A percentile compares a stretch with the other conserved stretches of the same genome.
phyloP scores from a whole-genome alignment of 2,888 invertebrate species.

The Cerceris rybyensis region DNA sequence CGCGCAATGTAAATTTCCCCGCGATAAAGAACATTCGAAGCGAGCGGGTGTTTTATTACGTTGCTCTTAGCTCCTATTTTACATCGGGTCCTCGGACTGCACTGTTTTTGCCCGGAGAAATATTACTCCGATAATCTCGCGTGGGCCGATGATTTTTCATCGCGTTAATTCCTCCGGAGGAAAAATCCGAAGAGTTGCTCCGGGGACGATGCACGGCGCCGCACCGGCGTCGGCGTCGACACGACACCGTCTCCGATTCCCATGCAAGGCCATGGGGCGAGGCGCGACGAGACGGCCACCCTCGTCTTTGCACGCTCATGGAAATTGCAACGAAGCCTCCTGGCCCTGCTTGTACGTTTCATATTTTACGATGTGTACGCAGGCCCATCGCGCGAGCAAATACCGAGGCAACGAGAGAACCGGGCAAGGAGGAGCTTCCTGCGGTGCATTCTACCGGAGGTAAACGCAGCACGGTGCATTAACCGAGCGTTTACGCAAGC shows the following conservation, averaged over 20 bases:
- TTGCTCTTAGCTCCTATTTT: background rate
- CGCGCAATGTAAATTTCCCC: conserved; percentile 28
- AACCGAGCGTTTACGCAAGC: conserved; percentile 53
- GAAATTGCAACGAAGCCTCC: conserved; percentile 55
- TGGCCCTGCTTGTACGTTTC: conserved; percentile 53
- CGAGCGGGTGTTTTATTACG: background rate
- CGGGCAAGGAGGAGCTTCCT: conserved; percentile 30
- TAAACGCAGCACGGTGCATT: conserved; percentile 40
- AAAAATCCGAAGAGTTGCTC: no score
- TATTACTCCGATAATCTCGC: no score
- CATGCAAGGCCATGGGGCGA: background rate
- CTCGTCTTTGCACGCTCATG: conserved; percentile 43
- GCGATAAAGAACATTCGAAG: conserved; percentile 16
- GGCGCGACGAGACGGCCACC: background rate
- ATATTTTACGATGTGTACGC: conserved; percentile 69
- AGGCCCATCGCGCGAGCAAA: conserved; percentile 60
- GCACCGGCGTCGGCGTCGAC: no score
- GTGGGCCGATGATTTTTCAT: no score
- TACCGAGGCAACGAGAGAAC: conserved; percentile 34
- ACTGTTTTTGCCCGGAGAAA: no score
- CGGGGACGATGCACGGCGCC: background rate
- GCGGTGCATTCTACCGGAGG: conserved; percentile 35
- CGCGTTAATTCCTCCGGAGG: background rate
- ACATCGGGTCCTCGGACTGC: no score
- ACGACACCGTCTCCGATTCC: no score